These are phyloP conservation scores for Phyto melanocephala DNA, from an alignment of 2,888 invertebrate genomes.

Conservation along the genomic window DNA sequence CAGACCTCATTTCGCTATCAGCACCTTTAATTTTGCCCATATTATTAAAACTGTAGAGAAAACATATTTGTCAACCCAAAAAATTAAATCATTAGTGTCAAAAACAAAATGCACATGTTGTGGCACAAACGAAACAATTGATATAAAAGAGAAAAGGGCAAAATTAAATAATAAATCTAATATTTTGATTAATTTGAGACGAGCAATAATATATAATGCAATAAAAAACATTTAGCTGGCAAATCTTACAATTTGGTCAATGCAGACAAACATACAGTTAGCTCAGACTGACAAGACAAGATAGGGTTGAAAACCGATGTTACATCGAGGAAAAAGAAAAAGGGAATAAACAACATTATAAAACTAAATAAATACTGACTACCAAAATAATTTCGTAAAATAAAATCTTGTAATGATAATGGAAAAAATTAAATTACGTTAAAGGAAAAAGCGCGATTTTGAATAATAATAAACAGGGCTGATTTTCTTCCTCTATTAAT, in stretches of 20 bases:
- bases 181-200: constrained; percentile 46
- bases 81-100: constrained; percentile 22
- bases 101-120: constrained; percentile 32
- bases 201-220: neutral
- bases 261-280: neutral
- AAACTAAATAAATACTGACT: too few species aligned
- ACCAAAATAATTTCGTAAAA: too few species aligned
- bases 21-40: too few species aligned
- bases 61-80: neutral
- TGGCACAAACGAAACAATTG: constrained; percentile 37
- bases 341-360: neutral
- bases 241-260: constrained; percentile 30
- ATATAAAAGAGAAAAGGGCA: constrained; percentile 18
- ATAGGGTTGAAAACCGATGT: constrained; percentile 33
- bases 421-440: neutral
- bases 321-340: neutral
- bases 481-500: neutral
- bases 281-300: neutral
- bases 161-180: constrained; percentile 36
- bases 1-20: too few species aligned
- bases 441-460: constrained; percentile 37
- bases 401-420: too few species aligned
- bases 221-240: constrained; percentile 23
- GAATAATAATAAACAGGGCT: constrained; percentile 8
- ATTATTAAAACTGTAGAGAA: too few species aligned